A percentile compares a stretch with the other conserved stretches of the same genome.
Conservation (phyloP, 2,888 invertebrate species). For the Philhelius pedissequus region DNA sequence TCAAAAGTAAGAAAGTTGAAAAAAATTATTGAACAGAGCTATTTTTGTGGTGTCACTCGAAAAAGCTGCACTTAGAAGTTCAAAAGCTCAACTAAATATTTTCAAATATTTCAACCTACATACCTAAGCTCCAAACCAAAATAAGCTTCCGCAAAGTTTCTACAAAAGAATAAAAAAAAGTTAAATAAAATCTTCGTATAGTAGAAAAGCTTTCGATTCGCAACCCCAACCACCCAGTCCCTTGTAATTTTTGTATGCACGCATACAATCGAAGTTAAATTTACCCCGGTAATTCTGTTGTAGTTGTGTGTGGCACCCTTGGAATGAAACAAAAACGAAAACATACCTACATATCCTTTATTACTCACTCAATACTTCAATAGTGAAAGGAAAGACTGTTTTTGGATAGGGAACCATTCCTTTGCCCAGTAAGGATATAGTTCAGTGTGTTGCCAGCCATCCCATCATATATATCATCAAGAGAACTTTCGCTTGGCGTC, state of each 20-base stretch:
- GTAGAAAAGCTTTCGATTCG: neutral
- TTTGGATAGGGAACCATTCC: conserved; percentile 71
- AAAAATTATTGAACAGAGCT: too few relatives aligned
- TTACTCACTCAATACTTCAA: conserved; percentile 42
- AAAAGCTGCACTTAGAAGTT: neutral
- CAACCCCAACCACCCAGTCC: too few relatives aligned
- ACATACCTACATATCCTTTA: conserved; percentile 27
- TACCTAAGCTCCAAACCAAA: neutral
- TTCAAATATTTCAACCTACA: neutral
- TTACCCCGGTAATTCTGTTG: conserved; percentile 53
- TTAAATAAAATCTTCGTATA: too few relatives aligned
- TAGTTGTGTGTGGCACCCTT: conserved; percentile 9
- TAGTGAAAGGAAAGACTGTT: conserved; percentile 35
- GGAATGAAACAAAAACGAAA: conserved; percentile 21
- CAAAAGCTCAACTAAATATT: neutral
- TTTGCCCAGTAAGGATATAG: conserved; percentile 73
- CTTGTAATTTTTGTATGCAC: conserved; percentile 29
- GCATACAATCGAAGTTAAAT: conserved; percentile 26
- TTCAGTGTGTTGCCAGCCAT: conserved; percentile 73
- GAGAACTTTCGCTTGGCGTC: conserved; percentile 61
- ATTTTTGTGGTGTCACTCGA: too few relatives aligned
- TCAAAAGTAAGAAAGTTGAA: too few relatives aligned
- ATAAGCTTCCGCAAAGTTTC: neutral
- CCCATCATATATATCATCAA: conserved; percentile 61
- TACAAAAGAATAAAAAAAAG: neutral